Evolutionary conservation across 2,797 vertebrate species (phyloP).

Genomic region (Zalophus californianus): DNA sequence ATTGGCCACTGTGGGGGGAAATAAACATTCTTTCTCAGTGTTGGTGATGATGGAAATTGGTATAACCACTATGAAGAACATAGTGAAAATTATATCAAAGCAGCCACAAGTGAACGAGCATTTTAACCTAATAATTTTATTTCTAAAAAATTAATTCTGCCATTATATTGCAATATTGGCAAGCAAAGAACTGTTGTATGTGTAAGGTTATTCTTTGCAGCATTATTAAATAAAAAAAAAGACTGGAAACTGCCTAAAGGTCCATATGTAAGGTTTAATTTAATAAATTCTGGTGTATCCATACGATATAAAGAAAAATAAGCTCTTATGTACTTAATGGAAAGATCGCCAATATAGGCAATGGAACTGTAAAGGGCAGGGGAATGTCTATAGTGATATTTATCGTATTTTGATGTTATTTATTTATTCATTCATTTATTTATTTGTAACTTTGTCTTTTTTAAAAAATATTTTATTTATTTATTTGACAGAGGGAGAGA

Average conservation of each 20-base stretch:
- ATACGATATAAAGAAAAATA: background rate
- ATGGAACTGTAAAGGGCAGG: background rate
- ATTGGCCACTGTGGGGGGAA: background rate
- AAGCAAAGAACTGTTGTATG: background rate
- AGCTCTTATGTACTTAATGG: background rate
- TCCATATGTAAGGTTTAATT: background rate
- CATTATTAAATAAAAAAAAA: background rate
- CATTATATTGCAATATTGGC: background rate
- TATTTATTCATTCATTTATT: background rate
- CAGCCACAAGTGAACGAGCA: accelerated
- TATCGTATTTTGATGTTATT: background rate
- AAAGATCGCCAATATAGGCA: background rate
- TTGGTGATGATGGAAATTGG: background rate
- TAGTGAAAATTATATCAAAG: background rate
- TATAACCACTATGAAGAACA: accelerated
- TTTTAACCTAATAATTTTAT: background rate
- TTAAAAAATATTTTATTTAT: too few species aligned
- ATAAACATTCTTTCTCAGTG: background rate
- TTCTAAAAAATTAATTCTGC: background rate
- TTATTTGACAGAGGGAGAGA: too few species aligned
- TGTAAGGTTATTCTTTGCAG: background rate
- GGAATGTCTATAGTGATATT: background rate
- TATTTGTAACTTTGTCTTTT: background rate
- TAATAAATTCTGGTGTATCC: background rate
- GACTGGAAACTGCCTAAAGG: background rate